Percentiles rank a stretch among this genome's conserved stretches.
phyloP scores from a whole-genome alignment of 2,888 invertebrate species.

The Drosophila affinis region DNA sequence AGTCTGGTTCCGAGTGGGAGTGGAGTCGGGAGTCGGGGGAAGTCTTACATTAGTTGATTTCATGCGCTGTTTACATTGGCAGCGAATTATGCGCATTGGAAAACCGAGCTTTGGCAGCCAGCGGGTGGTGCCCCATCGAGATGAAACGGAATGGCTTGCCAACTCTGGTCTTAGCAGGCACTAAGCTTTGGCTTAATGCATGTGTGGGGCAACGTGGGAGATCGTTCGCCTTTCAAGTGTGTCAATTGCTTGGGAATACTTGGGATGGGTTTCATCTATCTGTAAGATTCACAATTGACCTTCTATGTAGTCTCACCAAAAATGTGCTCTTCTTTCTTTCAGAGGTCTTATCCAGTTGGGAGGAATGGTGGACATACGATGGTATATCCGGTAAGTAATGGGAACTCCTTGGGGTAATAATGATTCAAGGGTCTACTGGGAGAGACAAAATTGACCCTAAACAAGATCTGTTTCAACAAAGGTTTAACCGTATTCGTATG shows the following conservation, averaged over 20 bases:
- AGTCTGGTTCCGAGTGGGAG: constrained; percentile 20
- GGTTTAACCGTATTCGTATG: neutral
- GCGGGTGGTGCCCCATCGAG: constrained; percentile 27
- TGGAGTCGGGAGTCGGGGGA: constrained; percentile 30
- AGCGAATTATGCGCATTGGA: constrained; percentile 78
- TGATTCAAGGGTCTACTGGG: too few relatives aligned
- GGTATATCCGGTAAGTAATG: constrained; percentile 93
- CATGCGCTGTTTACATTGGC: constrained; percentile 78
- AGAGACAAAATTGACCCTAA: too few relatives aligned
- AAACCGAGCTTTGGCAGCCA: constrained; percentile 67
- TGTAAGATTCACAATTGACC: neutral
- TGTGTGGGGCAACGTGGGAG: neutral
- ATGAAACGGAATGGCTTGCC: constrained; percentile 12
- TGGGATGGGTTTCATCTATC: too few relatives aligned
- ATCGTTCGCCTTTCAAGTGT: neutral
- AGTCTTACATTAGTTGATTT: constrained; percentile 77
- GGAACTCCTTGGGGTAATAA: too few relatives aligned
- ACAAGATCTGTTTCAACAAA: too few relatives aligned
- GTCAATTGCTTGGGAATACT: neutral
- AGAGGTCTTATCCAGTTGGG: constrained; percentile 89
- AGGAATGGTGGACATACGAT: constrained; percentile 98
- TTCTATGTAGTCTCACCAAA: neutral
- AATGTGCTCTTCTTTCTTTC: constrained; percentile 49
- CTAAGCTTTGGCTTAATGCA: neutral
- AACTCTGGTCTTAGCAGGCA: constrained; percentile 6